Base-by-base conservation (phyloP, 2,113 vertebrate genomes). In the Alosa alosa region DNA sequence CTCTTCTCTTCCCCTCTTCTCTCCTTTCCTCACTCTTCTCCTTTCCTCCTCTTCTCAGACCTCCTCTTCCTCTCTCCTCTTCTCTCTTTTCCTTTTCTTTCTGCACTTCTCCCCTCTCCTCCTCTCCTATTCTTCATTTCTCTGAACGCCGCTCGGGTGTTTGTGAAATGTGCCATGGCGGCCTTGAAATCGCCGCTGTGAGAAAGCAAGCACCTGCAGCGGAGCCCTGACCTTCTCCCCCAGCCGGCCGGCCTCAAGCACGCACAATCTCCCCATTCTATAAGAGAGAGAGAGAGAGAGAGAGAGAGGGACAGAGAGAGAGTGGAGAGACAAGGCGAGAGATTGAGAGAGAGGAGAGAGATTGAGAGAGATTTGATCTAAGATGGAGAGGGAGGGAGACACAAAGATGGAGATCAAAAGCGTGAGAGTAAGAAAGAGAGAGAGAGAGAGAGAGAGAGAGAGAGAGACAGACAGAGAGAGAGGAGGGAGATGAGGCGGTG, bases 151-250 rank as follows among this genome's bases (percentile, higher is more conserved):
- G 72, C 86, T 47, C 39, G 86, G 52, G 41, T n/a, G 89, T 90
- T 44, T 91, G 89, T 86, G 92, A 93, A 94, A 94, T 94, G 93
- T 92, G 91, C 90, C 90, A 86, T 92, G 93, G 90, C 88, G 92
- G 92, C 93, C 94, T 94, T 94, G 92, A 93, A 94, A 94, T 93
- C 90, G 92, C 91, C 89, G 90, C 90, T 92, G 93, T 93, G 93
- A 94, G 94, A 94, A 93, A 88, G 86, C 84, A 81, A 89, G 90
- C 93, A 94, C 92, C 94, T 94, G 94, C 92, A 90, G 78, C 89
- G 88, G 87, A 86, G 88, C 84, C 83, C 85, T 83, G 81, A 86
- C 85, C 89, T 89, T 86, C 86, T 87, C 89, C 88, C 87, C 81
- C 89, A 85, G 88, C 64, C 86, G 82, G 31, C 46, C 83, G 47